Conservation (phyloP, 1,140 invertebrate species). For the Anagrus nilaparvatae region DNA sequence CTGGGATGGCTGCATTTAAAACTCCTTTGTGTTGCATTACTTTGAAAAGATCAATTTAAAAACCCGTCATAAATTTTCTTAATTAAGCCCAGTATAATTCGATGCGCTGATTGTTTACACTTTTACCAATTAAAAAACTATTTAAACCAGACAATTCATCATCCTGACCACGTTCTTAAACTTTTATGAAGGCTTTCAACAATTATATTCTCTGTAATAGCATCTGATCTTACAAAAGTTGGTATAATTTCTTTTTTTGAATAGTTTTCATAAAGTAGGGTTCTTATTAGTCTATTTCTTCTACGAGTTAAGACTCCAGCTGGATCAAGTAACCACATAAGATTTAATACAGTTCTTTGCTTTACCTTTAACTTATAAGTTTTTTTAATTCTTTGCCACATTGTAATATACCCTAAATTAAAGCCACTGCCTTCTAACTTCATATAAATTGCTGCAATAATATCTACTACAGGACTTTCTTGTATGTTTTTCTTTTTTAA, state of each 20-base stretch:
- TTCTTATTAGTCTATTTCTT: conserved; percentile 10
- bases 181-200: not conserved
- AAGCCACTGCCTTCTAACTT: conserved; percentile 8
- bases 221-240: conserved; percentile 18
- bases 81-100: conserved; percentile 1
- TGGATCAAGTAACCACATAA: conserved; percentile 8
- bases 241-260: conserved; percentile 13
- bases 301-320: conserved; percentile 4
- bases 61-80: conserved; percentile 2
- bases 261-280: conserved; percentile 18
- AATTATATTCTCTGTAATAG: conserved; percentile 14
- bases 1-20: not conserved
- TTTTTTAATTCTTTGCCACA: conserved; percentile 8
- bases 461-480: not conserved
- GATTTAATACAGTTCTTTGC: not conserved
- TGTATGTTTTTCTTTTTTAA: not conserved
- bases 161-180: conserved; percentile 1
- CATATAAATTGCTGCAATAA: not conserved
- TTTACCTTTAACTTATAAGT: conserved; percentile 2
- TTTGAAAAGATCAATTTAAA: conserved; percentile 6
- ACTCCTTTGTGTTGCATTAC: conserved; percentile 3
- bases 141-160: conserved; percentile 1
- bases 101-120: conserved; percentile 3
- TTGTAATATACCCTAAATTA: conserved; percentile 5
- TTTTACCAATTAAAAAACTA: conserved; percentile 8